Evolutionary conservation across 2,113 vertebrate genomes (phyloP), one percentile per base, ranked within the genome.

Genomic region (Salvator merianae): DNA sequence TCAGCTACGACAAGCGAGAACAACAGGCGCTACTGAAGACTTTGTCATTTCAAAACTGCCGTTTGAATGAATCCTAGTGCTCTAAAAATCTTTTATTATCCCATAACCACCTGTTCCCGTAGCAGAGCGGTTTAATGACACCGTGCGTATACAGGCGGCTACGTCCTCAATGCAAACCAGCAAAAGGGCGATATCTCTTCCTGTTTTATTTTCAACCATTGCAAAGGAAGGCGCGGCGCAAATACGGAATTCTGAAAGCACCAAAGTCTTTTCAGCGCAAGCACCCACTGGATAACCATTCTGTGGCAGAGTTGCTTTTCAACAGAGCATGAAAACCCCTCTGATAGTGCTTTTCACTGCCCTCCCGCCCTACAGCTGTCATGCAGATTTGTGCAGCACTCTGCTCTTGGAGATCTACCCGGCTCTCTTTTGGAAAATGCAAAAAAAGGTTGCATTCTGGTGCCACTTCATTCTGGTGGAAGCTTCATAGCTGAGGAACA

Each of bases 11-110:
- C 63, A 85, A 90, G 89, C 88, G 90, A 90, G 89, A 88, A 91
- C 91, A 87, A 92, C 93, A 87, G 88, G 88, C 90, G 14, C 62
- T 87, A 90, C 87, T 78, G 88, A 91, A 93, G 90, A 90, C 0
- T 30, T 77, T 40, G 83, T 69, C 9, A 16, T 30, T 83, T 90
- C 75, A 5, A 65, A 90, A 90, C 1, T 71, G 87, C 87, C 72
- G 86, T 88, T 79, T 30, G 0, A 88, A 87, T 76, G 87, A 86
- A 88, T 90, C 50, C 79, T 65, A 75, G 76, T 77, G 91, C 89
- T 84, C 91, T 72, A 81, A 85, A 53, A 69, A 24, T 83, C 85
- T 79, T 90, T 91, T 77, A 90, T 43, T 43, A 75, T 1, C 62
- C 69, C 84, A 69, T 72, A 78, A 79, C 86, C 90, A 93, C 90